Base-by-base conservation (phyloP, 2,888 invertebrate genomes). In the Morpho achilles region DNA sequence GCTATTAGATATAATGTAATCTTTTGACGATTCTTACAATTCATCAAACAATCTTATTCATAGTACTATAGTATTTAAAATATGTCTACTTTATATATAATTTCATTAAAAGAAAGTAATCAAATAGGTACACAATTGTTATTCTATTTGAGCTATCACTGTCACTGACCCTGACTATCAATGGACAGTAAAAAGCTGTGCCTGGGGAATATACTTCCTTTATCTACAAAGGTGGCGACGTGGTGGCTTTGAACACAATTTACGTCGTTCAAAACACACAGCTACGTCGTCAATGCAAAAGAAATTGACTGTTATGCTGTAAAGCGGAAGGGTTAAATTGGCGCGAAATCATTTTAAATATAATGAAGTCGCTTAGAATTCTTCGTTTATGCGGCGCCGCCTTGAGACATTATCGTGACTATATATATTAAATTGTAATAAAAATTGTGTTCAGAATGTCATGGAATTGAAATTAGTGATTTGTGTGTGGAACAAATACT, bases 121-220 rank as follows among this genome's bases (percentile, higher is more conserved):
- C 22, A 16, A 53, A 23, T 42, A 48, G 48, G 8, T 46, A 60
- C 46, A 32, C 44, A 40, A 56, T 62, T 59, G 48, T 59, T 56
- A 62, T 54, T 59, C 59, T 56, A 43, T 47, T 50, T 53, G 56
- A 50, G 40, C 59, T 47, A 52, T 53, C 44, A 53, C 50, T 58
- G 60, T 64, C 58, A 50, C 32, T 59, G 59, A 64, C 64, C 59
- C 56, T 50, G 44, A 49, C 59, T 60, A 60, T 62, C 62, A 62
- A 62, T 57, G 56, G 59, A 60, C 59, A 59, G 59, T 55, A 60
- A 63, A 58, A 49, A 58, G 53, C 46, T 51, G 42, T 58, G 57
- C 59, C 59, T 43, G 48, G 62, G 60, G 62, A 62, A 57, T 62
- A 47, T 51, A 60, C 60, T 61, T 63, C 63, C 60, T 59, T 56